A percentile compares a stretch with the other conserved stretches of the same genome.
These are phyloP conservation scores for Oryctes rhinoceros DNA, from an alignment of 1,140 invertebrate species.

Conservation along the genomic window DNA sequence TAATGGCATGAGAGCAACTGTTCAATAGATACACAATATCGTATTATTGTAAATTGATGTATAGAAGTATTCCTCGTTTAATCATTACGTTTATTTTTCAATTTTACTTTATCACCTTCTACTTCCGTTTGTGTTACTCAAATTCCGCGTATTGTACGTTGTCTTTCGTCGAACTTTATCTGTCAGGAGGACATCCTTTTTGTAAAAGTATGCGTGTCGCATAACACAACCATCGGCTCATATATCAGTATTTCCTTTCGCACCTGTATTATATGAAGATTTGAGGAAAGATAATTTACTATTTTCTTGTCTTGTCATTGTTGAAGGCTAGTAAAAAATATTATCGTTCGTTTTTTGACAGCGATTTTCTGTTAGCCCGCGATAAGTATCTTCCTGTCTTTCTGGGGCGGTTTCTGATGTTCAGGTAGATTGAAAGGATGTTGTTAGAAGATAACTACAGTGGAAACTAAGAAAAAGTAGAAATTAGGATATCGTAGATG, in stretches of 20 bases:
- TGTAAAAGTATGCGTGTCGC: not conserved
- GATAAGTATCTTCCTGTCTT: constrained; percentile 24
- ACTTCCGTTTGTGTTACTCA: no score
- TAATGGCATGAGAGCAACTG: no score
- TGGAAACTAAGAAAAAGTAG: no score
- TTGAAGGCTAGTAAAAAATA: constrained; percentile 16
- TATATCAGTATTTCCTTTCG: constrained; percentile 26
- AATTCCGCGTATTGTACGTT: no score
- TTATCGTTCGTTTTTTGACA: not conserved
- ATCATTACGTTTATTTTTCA: no score
- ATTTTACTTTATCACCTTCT: no score
- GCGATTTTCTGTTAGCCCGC: not conserved
- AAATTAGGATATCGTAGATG: no score
- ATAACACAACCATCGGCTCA: constrained; percentile 1
- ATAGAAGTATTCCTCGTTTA: no score
- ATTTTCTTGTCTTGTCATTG: constrained; percentile 22
- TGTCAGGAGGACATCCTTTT: not conserved
- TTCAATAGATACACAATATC: no score
- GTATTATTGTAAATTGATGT: no score
- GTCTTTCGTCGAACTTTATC: not conserved
- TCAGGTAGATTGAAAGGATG: constrained; percentile 1
- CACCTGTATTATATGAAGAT: constrained; percentile 24
- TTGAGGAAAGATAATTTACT: constrained; percentile 17
- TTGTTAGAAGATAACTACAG: not conserved
- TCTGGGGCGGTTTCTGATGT: not conserved